Base-by-base conservation (phyloP, 2,113 vertebrate species). In the Vimba vimba region DNA sequence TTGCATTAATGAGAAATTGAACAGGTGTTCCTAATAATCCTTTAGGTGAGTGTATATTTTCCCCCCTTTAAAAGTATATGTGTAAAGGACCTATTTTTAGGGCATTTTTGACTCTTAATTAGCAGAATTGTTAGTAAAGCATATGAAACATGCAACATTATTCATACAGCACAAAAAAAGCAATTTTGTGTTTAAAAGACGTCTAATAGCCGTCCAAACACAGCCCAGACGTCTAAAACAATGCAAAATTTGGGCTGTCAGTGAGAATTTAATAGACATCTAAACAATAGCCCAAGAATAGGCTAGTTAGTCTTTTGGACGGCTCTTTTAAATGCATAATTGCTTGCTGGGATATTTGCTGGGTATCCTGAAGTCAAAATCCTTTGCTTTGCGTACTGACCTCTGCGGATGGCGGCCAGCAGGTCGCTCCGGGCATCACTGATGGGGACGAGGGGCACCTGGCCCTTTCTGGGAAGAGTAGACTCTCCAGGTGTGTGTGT, bases 351-450 rank as follows among this genome's bases (percentile, higher is more conserved):
- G 33, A 36, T 36, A 4, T 36, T 36, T 36, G 33, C 33, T 39
- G 39, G 39, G 39, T n/a, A 27, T 23, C 10, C 17, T 33, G 17
- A 9, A 64, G 2, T 10, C 60, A n/a, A 23, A 27, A 12, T 4
- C 69, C 87, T 90, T 25, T 47, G 92, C 94, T 4, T 64, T 39
- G 0, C 86, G 90, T 68, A 90, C 91, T 94, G 69, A 95, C 96
- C 96, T 93, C 96, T 94, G 64, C 96, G 95, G 69, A 97, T 97
- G 79, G 96, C 96, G 0, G 96, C 95, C 69, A 97, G 93, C 59
- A 97, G 93, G 90, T 97, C 96, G 23, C 96, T 97, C 62, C 96
- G 94, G 52, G 96, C 96, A 0, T 97, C 96, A 43, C 95, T 97
- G 90, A 96, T 94, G 19, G 96, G 96, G 52, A 96, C 90, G 47